A percentile compares a stretch with the other conserved stretches of the same genome.
phyloP scores from a whole-genome alignment of 2,797 vertebrate species.

The Phoeniculus purpureus region DNA sequence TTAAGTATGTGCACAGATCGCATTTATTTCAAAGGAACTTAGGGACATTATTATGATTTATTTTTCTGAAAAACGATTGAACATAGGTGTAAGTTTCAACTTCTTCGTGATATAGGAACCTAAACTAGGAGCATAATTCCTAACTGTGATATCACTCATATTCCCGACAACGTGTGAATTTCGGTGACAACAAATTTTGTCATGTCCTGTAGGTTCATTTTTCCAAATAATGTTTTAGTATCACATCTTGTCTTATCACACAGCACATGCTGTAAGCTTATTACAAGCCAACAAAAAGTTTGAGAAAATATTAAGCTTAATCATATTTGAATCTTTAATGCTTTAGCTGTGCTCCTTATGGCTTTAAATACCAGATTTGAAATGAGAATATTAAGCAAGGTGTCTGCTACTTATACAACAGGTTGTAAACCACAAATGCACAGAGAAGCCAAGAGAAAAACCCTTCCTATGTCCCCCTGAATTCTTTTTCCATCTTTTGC shows the following conservation, averaged over 20 bases:
- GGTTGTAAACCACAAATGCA: conserved; percentile 18
- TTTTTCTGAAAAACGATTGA: background rate
- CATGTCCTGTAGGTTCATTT: conserved; percentile 31
- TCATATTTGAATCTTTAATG: conserved; percentile 68
- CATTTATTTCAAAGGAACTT: conserved; percentile 5
- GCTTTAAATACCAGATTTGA: conserved; percentile 60
- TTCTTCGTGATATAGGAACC: background rate
- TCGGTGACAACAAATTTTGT: conserved; percentile 32
- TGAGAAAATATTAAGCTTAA: conserved; percentile 47
- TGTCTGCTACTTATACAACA: conserved; percentile 25
- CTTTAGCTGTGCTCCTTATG: conserved; percentile 16
- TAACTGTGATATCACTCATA: background rate
- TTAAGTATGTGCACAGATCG: background rate
- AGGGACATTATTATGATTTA: background rate
- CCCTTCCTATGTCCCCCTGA: background rate
- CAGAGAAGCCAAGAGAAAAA: background rate
- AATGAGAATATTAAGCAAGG: conserved; percentile 34
- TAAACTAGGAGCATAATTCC: background rate
- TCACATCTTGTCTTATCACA: conserved; percentile 40
- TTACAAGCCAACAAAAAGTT: conserved; percentile 60
- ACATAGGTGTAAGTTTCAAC: conserved; percentile 5
- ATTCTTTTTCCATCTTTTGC: conserved; percentile 5
- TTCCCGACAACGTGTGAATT: background rate
- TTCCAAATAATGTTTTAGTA: conserved; percentile 27
- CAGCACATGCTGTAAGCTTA: conserved; percentile 44